phyloP scores from a whole-genome alignment of 2,888 invertebrate species.

The Caenorhabditis macrosperma region DNA sequence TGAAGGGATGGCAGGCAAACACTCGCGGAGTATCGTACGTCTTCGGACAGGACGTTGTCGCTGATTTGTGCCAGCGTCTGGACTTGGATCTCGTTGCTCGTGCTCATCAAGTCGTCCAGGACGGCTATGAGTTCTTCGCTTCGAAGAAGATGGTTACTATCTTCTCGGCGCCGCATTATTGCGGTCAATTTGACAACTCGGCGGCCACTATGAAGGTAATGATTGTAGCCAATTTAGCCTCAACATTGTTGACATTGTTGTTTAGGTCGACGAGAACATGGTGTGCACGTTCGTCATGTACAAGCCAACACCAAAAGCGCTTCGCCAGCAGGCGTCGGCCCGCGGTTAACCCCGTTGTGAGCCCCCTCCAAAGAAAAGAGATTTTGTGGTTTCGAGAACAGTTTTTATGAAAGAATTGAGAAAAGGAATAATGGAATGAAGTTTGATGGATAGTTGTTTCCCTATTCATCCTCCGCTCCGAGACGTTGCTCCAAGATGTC shows the following conservation, averaged over 20 bases:
- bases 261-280: constrained; percentile 70
- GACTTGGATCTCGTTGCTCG: constrained; percentile 83
- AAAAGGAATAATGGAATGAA: too few species aligned
- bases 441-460: too few species aligned
- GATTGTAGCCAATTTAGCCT: not conserved
- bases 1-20: constrained; percentile 73
- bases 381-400: too few species aligned
- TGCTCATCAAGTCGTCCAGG: constrained; percentile 82
- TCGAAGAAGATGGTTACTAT: constrained; percentile 70
- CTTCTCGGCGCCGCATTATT: constrained; percentile 78
- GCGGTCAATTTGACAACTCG: constrained; percentile 75
- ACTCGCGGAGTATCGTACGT: constrained; percentile 83
- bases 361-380: too few species aligned
- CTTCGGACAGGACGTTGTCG: constrained; percentile 83
- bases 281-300: constrained; percentile 74
- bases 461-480: too few species aligned
- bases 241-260: too few species aligned
- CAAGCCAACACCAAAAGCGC: constrained; percentile 63
- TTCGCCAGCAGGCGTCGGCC: constrained; percentile 1
- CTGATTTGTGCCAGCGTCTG: constrained; percentile 82
- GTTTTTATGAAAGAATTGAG: too few species aligned
- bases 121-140: constrained; percentile 84
- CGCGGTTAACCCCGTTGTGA: too few species aligned
- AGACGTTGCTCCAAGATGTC: too few species aligned
- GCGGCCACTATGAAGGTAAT: constrained; percentile 74